These are phyloP conservation scores for Bimastos eiseni DNA, from an alignment of 2,888 invertebrate species.

Conservation along the genomic window DNA sequence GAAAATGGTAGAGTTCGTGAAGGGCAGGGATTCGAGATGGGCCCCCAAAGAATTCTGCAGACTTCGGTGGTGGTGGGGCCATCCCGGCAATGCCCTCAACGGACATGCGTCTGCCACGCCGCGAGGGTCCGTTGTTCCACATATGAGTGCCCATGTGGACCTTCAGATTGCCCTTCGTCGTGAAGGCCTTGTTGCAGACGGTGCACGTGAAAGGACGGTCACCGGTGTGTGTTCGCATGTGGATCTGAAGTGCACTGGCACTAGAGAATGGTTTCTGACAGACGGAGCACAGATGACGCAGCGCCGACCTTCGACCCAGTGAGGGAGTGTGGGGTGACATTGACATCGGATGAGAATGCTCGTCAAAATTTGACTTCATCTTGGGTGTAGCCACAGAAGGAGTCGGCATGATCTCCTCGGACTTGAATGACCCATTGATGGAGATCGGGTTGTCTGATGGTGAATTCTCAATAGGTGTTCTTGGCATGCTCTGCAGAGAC, in stretches of 20 bases:
- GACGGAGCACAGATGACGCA: slow-evolving; percentile 76
- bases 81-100: slow-evolving; percentile 70
- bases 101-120: slow-evolving; percentile 92
- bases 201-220: slow-evolving; percentile 92
- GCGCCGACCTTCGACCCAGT: slow-evolving; percentile 36
- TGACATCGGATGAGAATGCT: not conserved
- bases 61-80: slow-evolving; percentile 43
- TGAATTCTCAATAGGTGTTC: not conserved
- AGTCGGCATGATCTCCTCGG: not conserved
- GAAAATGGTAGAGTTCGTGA: slow-evolving; percentile 66
- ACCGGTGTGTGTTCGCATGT: slow-evolving; percentile 97
- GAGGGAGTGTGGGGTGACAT: slow-evolving; percentile 36
- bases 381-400: not conserved
- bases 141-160: slow-evolving; percentile 97
- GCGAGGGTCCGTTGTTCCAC: slow-evolving; percentile 92
- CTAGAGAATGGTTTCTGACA: slow-evolving; percentile 98
- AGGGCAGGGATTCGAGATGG: slow-evolving; percentile 20
- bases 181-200: slow-evolving; percentile 74
- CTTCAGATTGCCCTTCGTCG: slow-evolving; percentile 82
- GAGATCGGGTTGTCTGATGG: not conserved
- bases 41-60: slow-evolving; percentile 33
- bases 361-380: not conserved
- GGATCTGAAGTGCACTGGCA: slow-evolving; percentile 95
- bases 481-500: not conserved
- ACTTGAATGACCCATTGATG: not conserved